A percentile compares a stretch with the other conserved stretches of the same genome.
Conservation (phyloP, 2,888 invertebrate genomes). For the Tuta absoluta region DNA sequence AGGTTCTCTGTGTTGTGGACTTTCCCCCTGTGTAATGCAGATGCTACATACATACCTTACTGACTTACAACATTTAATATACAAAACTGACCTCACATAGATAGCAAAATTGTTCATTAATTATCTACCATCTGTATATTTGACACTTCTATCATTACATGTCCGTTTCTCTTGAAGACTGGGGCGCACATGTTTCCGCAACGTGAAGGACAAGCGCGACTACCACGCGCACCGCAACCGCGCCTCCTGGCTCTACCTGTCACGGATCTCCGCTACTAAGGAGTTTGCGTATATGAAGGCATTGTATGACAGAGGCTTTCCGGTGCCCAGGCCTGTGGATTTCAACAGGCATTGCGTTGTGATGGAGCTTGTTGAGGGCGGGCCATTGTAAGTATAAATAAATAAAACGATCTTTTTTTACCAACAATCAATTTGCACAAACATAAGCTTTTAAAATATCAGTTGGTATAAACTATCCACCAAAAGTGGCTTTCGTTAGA, state of each 20-base stretch:
- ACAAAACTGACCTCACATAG: too few relatives aligned
- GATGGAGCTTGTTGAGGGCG: constrained; percentile 95
- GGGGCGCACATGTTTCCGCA: constrained; percentile 97
- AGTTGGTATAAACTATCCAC: too few relatives aligned
- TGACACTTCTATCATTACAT: neutral
- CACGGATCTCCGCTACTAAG: constrained; percentile 97
- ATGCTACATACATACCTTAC: too few relatives aligned
- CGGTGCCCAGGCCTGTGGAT: constrained; percentile 97
- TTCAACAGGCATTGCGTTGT: constrained; percentile 97
- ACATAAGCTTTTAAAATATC: neutral
- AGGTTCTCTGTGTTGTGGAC: too few relatives aligned
- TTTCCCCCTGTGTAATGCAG: too few relatives aligned
- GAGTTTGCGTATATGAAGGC: constrained; percentile 99
- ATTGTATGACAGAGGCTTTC: constrained; percentile 92
- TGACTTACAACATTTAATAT: too few relatives aligned
- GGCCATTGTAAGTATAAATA: constrained; percentile 86
- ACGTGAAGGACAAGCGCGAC: constrained; percentile 97
- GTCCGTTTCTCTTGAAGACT: constrained; percentile 77
- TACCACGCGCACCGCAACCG: constrained; percentile 95
- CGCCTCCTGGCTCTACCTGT: constrained; percentile 97
- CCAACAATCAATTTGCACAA: neutral
- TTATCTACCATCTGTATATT: neutral
- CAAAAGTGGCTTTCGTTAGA: too few relatives aligned
- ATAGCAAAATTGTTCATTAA: neutral
- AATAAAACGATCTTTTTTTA: too few relatives aligned